phyloP scores from a whole-genome alignment of 2,113 vertebrate genomes.

The Dasyornis broadbenti region DNA sequence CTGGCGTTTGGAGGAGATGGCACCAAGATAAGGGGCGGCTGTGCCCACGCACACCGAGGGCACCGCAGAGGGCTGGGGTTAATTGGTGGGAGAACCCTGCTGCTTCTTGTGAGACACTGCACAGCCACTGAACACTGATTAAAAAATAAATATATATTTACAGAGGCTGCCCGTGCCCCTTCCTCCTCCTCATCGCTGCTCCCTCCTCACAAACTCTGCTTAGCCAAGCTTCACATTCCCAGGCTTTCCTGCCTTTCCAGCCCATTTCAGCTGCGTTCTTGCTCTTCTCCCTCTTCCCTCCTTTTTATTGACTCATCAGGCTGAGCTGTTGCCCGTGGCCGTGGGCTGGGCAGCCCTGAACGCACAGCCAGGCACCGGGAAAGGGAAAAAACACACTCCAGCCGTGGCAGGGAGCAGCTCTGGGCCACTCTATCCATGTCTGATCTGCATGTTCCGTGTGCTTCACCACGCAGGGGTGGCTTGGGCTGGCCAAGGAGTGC shows the following conservation, averaged over 20 bases:
- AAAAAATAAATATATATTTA: neutral
- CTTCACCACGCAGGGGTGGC: accelerated
- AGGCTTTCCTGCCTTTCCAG: neutral
- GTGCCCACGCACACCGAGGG: neutral
- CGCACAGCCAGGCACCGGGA: neutral
- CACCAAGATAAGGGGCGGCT: neutral
- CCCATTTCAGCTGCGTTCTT: neutral
- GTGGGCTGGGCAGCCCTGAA: neutral
- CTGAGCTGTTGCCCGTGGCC: neutral
- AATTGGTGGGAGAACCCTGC: neutral
- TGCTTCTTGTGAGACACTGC: neutral
- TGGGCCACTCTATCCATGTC: neutral
- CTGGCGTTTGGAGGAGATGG: neutral
- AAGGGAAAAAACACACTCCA: neutral
- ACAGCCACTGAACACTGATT: neutral
- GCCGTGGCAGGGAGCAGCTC: neutral
- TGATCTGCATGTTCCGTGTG: neutral
- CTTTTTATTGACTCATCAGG: constrained; percentile 8
- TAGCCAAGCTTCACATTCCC: neutral
- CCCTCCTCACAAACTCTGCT: neutral
- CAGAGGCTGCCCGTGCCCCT: neutral
- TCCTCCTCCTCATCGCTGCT: neutral
- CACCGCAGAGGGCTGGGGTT: neutral
- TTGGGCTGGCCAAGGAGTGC: too few relatives aligned
- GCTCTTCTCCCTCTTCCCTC: neutral